These are phyloP conservation scores for Valencia hispanica DNA, from an alignment of 2,797 vertebrate species.

Conservation along the genomic window DNA sequence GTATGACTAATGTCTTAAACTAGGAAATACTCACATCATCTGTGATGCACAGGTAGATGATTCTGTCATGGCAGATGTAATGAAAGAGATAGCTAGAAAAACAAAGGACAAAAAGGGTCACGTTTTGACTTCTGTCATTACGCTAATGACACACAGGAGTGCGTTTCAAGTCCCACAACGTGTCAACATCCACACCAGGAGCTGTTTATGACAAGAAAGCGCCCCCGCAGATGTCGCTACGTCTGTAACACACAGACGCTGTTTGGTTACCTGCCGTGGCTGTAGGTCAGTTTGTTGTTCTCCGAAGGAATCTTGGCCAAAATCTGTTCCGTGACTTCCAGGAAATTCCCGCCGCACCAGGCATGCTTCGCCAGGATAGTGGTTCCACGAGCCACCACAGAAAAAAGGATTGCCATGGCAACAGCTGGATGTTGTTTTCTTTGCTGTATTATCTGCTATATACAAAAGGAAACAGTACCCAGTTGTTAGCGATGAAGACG, in stretches of 20 bases:
- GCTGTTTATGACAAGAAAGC: neutral
- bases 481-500: neutral
- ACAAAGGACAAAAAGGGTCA: constrained; percentile 11
- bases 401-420: constrained; percentile 96
- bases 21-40: constrained; percentile 91
- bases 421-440: constrained; percentile 32
- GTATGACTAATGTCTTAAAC: neutral
- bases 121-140: neutral
- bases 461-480: constrained; percentile 5
- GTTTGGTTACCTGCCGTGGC: constrained; percentile 89
- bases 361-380: constrained; percentile 97
- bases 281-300: constrained; percentile 98
- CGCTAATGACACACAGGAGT: neutral
- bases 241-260: neutral
- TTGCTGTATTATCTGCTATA: constrained; percentile 14
- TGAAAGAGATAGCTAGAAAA: constrained; percentile 95
- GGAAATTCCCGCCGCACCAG: constrained; percentile 96
- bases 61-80: constrained; percentile 99
- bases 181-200: neutral
- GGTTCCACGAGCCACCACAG: constrained; percentile 94
- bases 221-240: neutral
- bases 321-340: constrained; percentile 98
- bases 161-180: neutral
- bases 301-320: constrained; percentile 95
- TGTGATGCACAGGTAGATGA: constrained; percentile 97